Evolutionary conservation across 1,140 invertebrate species (phyloP), one percentile per base, ranked within the genome.

Genomic region (Papilio polyxenes): DNA sequence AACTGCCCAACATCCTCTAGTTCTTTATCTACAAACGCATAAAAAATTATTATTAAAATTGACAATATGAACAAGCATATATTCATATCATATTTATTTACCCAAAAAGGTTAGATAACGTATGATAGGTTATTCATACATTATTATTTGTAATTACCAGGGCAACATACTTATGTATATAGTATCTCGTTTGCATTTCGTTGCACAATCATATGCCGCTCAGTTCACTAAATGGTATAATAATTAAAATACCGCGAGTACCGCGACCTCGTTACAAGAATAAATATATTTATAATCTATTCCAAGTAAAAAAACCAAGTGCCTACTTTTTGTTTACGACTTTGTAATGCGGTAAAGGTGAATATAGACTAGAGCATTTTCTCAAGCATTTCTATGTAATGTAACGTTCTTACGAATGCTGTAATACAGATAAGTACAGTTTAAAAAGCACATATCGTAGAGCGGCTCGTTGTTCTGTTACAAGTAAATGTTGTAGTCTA

Each of bases 241-340:
- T 20, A 77, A 77, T 77, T 31, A 31, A 51, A 77, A 77, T 49
- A 72, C 75, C 11, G 75, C 44, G 23, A 51, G 44, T 6, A 49
- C 0, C 75, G 49, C 75, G 44, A 49, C 75, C 75, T 53, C 75
- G 49, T 77, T 77, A 53, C 75, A 37, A 17, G 13, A 49, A 75
- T 75, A 75, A 31, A 31, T 31, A 75, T 17, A 23, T 4, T 56
- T 17, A 56, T 56, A 56, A 17, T 56, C 53, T 3, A 56, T 56
- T 13, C 53, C 3, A 56, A 56, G 53, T 56, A 56, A 56, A 56
- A 11, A 56, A 56, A 56, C n/a, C n/a, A 11, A 59, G 4, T 2
- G 1, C 4, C 40, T 6, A 2, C 40, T 44, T 2, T 2, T 44
- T 44, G 40, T 44, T 44, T 44, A 44, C 40, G 40, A 7, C 40